Evolutionary conservation across 2,888 invertebrate species (phyloP), one percentile per base, ranked within the genome.

Genomic region (Campaea margaritaria): DNA sequence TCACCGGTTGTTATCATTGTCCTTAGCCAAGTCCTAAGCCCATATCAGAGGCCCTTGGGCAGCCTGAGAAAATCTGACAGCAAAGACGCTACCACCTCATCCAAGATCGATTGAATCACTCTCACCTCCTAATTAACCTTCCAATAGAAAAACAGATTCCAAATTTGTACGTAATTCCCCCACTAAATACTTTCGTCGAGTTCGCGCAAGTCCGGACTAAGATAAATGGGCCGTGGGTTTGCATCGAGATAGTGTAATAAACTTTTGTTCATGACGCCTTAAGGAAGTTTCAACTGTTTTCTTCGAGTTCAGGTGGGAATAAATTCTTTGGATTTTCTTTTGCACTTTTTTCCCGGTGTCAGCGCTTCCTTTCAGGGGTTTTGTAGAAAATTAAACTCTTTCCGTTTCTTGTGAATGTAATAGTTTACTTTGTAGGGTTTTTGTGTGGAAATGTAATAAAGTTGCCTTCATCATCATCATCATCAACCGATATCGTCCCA

Each of bases 211-310:
- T 82, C 64, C 59, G 55, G 85, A 86, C 86, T 76, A 77, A 83
- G 86, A 86, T 83, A 83, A 85, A 87, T 85, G 82, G 79, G 62
- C 62, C 58, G 75, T 73, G 74, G 77, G 69, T 76, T 82, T 82
- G 80, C 82, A 81, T 86, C 80, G 64, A 72, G 86, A 86, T 85
- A 85, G 84, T 84, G 77, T 79, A 77, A 80, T 80, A 82, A 82
- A 86, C 75, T 83, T 82, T 80, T 75, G 76, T 80, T 78, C 79
- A 75, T 75, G 77, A 78, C 75, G 75, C 75, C 62, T 64, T 49
- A n/a, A 57, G 69, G 69, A 72, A 72, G 65, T 69, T 67, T 41
- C 45, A 41, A 47, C 57, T 65, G 74, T 73, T 75, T 78, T 74
- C 76, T 72, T 67, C 53, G 66, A 74, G 74, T 73, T 78, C 77